Base-by-base conservation (phyloP, 2,113 vertebrate species). In the Cairina moschata region DNA sequence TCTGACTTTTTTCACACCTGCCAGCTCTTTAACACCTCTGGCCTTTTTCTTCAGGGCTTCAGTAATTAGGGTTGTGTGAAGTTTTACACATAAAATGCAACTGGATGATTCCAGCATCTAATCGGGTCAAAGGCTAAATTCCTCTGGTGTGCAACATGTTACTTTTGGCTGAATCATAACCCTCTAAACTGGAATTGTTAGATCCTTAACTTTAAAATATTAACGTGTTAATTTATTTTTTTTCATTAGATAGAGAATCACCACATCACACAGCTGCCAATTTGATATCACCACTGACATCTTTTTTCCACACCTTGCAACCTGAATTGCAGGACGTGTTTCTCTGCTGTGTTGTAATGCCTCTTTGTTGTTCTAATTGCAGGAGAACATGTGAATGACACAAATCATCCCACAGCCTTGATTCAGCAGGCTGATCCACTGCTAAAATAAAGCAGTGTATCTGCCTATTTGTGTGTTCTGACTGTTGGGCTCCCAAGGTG, bases 41-140 rank as follows among this genome's bases (percentile, higher is more conserved):
- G 85, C 83, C 72, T 93, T 94, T 95, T 95, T 95, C 93, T 96
- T 93, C 58, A 21, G 92, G 89, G 69, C 66, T 95, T 86, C 74
- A 79, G 83, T 92, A 96, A 96, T 95, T 95, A 96, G 58, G 92
- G 74, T 62, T 95, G 67, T 96, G 92, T 95, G 95, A 95, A 97
- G 93, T 93, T 97, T 97, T 94, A 96, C 92, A 95, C 34, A 21
- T 87, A 86, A 91, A 90, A 88, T 80, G 77, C 91, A 93, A 90
- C 87, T 83, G 92, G 91, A 94, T 96, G 84, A 95, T 91, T 92
- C 94, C 67, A 66, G 86, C 66, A 75, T 90, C 89, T 95, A 95
- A 96, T 86, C 67, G 72, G 95, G 93, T 96, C 96, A 97, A 94
- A 96, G 95, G 96, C 91, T 96, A 96, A 93, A 96, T 96, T 96